Percentiles rank a stretch among this genome's conserved stretches.
Evolutionary conservation across 2,797 vertebrate species (phyloP).

Genomic region (Emydoidea blandingii): DNA sequence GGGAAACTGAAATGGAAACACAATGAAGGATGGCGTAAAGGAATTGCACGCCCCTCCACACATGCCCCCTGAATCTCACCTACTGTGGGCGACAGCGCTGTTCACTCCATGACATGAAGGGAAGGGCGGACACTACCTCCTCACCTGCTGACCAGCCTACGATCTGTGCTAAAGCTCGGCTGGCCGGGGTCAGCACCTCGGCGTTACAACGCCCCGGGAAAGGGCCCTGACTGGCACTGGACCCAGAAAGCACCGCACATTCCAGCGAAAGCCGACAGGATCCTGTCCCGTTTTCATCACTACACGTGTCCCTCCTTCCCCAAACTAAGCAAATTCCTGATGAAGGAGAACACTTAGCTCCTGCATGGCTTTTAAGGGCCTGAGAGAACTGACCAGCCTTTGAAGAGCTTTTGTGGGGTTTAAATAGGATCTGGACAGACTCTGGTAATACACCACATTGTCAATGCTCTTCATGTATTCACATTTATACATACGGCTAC

Average conservation of each 20-base stretch:
- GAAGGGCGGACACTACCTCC: neutral
- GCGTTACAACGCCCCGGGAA: neutral
- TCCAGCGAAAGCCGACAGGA: too few relatives aligned
- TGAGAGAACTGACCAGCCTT: neutral
- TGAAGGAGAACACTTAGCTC: neutral
- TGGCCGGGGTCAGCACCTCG: rapidly evolving
- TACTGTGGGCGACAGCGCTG: neutral
- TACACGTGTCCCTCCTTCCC: neutral
- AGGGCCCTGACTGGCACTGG: neutral
- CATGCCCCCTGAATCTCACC: neutral
- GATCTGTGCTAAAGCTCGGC: rapidly evolving
- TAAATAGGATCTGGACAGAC: too few relatives aligned
- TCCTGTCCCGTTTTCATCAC: neutral
- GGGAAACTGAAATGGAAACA: conserved; percentile 87
- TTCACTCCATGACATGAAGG: rapidly evolving
- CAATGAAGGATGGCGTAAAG: neutral
- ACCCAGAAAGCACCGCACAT: too few relatives aligned
- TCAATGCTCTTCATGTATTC: neutral
- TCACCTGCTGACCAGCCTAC: rapidly evolving
- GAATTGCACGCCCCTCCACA: neutral
- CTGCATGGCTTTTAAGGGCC: neutral
- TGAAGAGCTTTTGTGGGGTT: neutral
- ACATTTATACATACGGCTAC: neutral
- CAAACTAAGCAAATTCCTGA: neutral
- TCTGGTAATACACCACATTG: neutral